These are phyloP conservation scores for Chondrosia reniformis DNA, from an alignment of 37 sponge, comb jelly and placozoan genomes.

Conservation along the genomic window DNA sequence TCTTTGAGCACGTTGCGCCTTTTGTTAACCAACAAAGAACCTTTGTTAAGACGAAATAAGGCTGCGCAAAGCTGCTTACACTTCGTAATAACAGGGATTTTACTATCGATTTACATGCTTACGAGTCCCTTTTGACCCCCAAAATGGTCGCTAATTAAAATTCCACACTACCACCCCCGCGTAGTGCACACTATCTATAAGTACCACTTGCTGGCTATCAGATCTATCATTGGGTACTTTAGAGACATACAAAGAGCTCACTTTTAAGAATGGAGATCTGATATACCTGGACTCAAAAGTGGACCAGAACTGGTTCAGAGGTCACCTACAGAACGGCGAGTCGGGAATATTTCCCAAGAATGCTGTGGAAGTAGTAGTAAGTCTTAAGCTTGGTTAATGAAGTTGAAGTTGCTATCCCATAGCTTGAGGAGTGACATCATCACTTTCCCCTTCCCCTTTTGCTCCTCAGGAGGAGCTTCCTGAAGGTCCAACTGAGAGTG, in stretches of 20 bases:
- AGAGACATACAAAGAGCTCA: slow-evolving; percentile 10
- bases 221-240: too few species aligned
- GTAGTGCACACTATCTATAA: background rate
- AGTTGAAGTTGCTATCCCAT: background rate
- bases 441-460: background rate
- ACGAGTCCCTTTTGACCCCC: too few species aligned
- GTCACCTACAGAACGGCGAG: background rate
- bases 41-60: too few species aligned
- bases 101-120: too few species aligned
- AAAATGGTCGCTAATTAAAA: too few species aligned
- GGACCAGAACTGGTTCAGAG: background rate
- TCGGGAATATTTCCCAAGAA: slow-evolving; percentile 9
- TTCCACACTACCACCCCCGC: too few species aligned
- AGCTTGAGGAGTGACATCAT: background rate
- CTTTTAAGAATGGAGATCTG: slow-evolving; percentile 14
- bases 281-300: background rate
- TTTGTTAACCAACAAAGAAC: too few species aligned
- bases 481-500: slow-evolving; percentile 8
- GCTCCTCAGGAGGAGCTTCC: slow-evolving; percentile 12
- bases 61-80: too few species aligned
- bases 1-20: too few species aligned
- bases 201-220: background rate
- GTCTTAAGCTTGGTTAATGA: background rate
- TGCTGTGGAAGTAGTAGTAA: slow-evolving; percentile 20
- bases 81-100: too few species aligned